Percentiles rank a stretch among this genome's conserved stretches.
Evolutionary conservation across 2,888 invertebrate genomes (phyloP).

Genomic region (Dicranocentrus wangi): DNA sequence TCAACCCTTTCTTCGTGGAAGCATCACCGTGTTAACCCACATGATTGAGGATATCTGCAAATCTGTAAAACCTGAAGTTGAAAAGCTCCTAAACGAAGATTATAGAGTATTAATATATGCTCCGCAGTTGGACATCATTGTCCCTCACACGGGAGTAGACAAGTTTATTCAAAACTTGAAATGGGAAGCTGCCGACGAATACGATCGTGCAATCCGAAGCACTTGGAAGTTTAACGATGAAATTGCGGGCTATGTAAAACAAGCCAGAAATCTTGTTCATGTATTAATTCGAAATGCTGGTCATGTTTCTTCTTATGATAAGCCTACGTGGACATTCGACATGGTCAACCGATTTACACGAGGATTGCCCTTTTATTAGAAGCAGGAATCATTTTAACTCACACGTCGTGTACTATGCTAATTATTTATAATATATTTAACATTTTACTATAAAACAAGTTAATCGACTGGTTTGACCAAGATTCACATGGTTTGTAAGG

Average conservation of each 20-base stretch:
- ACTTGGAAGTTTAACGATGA: conserved; percentile 81
- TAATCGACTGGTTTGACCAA: too few relatives aligned
- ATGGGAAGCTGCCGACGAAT: conserved; percentile 81
- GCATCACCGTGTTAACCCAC: conserved; percentile 80
- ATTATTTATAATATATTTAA: too few relatives aligned
- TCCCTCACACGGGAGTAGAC: conserved; percentile 88
- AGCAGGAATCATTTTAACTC: too few relatives aligned
- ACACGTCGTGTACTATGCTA: too few relatives aligned
- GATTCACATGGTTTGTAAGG: too few relatives aligned
- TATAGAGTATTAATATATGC: conserved; percentile 88
- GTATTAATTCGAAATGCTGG: conserved; percentile 87
- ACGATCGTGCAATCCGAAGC: conserved; percentile 80
- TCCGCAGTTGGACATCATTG: conserved; percentile 92
- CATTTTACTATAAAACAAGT: too few relatives aligned
- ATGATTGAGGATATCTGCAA: conserved; percentile 86
- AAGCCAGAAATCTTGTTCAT: conserved; percentile 83
- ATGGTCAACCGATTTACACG: conserved; percentile 81
- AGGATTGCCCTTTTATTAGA: conserved; percentile 57
- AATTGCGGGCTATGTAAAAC: conserved; percentile 85
- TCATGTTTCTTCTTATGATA: conserved; percentile 87
- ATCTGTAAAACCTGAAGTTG: conserved; percentile 84
- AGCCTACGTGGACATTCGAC: conserved; percentile 85
- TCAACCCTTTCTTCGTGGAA: conserved; percentile 73
- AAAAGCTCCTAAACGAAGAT: conserved; percentile 78
- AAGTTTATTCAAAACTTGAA: conserved; percentile 84